Evolutionary conservation across 2,797 vertebrate species (phyloP), one percentile per base, ranked within the genome.

Genomic region (Carapus acus): DNA sequence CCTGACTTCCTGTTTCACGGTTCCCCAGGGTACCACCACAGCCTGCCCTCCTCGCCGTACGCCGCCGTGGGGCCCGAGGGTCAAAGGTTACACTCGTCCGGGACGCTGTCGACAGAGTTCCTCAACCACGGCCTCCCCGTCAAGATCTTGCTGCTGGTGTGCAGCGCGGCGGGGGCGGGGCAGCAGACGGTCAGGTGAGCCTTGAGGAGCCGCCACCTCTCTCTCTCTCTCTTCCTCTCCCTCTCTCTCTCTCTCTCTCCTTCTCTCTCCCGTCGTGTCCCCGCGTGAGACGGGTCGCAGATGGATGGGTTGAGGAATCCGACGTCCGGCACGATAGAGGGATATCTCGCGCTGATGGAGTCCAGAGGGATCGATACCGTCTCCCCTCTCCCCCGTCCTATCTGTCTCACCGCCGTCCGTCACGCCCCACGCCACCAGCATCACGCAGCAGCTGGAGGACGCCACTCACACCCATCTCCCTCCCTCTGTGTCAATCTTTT

Each of bases 61-160:
- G 71, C 65, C 23, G 70, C 86, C 0, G n/a, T n/a, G n/a, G 88
- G 80, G 21, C 75, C 83, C 0, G 89, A 88, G 37, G 86, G 80
- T 50, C 87, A 86, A 20, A 83, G 78, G 74, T 79, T 86, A 29
- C 73, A 76, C 1, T 75, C 87, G 1, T 79, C 85, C 0, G 83
- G 86, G 0, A 75, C 92, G 1, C 19, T 87, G 70, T 94, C 92
- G 0, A 91, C 90, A 0, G 93, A 93, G 69, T 87, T 89, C 64
- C 85, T 90, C 69, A 88, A 90, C 65, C 83, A 88, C 6, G 77
- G 78, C 0, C 53, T 65, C 1, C 74, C 87, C 0, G 67, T 81
- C 41, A 91, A 88, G 84, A 80, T 94, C 38, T 81, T 92, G 16
- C 81, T 98, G 67, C 84, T 97, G 79, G 86, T 95, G 73, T 97